A percentile compares a stretch with the other conserved stretches of the same genome.
phyloP scores from a whole-genome alignment of 2,888 invertebrate genomes.

The Andricus curvator region DNA sequence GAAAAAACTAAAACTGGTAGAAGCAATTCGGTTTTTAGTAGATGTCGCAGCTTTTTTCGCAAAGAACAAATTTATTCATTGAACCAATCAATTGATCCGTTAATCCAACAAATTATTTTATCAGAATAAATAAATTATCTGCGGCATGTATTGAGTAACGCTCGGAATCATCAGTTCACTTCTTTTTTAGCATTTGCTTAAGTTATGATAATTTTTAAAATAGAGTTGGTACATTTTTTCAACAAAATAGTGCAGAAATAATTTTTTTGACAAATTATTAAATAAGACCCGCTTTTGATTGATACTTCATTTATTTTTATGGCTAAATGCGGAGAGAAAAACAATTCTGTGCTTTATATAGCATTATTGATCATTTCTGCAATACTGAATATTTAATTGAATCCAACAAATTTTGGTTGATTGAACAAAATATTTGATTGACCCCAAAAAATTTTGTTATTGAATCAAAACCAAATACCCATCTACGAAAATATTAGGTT shows the following conservation, averaged over 20 bases:
- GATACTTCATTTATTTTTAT: too few relatives aligned
- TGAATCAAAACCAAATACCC: too few relatives aligned
- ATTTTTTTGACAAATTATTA: not conserved
- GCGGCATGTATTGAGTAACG: not conserved
- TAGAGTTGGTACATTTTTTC: not conserved
- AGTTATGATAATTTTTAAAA: not conserved
- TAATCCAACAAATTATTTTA: not conserved
- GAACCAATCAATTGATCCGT: not conserved
- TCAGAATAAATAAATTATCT: not conserved
- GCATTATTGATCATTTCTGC: too few relatives aligned
- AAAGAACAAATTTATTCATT: not conserved
- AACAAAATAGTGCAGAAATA: not conserved
- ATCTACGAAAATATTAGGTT: too few relatives aligned
- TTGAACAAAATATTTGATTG: too few relatives aligned
- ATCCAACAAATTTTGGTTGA: too few relatives aligned
- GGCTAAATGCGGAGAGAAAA: too few relatives aligned
- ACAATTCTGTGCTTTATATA: too few relatives aligned
- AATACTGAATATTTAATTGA: too few relatives aligned
- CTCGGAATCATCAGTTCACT: not conserved
- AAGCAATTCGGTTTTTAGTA: not conserved
- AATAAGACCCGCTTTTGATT: too few relatives aligned
- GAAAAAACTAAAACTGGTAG: not conserved
- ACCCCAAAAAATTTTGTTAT: too few relatives aligned
- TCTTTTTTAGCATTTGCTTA: too few relatives aligned
- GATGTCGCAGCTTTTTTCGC: not conserved